These are phyloP conservation scores for Pempheris klunzingeri DNA, from an alignment of 2,797 vertebrate genomes.

Conservation along the genomic window DNA sequence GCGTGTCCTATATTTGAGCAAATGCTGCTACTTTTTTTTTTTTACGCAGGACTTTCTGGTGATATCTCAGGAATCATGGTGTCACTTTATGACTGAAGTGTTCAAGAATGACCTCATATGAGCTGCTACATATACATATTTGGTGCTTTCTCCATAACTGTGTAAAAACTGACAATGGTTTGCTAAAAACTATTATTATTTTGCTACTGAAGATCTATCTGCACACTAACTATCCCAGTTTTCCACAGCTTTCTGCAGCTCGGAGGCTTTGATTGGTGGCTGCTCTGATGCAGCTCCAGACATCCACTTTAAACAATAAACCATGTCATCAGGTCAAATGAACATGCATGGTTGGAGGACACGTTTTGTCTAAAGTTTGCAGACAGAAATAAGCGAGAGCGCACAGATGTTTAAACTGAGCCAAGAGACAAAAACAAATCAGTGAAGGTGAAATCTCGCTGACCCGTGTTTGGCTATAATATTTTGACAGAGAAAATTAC, in stretches of 20 bases:
- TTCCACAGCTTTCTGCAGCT: conserved; percentile 16
- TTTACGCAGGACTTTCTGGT: conserved; percentile 6
- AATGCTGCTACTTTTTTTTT: too few relatives aligned
- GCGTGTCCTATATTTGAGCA: conserved; percentile 16
- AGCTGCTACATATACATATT: conserved; percentile 2
- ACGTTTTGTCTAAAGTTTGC: conserved; percentile 36
- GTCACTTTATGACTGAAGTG: not conserved
- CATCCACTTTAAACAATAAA: conserved; percentile 42
- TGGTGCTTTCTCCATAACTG: not conserved
- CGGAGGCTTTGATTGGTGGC: conserved; percentile 36
- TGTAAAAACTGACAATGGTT: not conserved
- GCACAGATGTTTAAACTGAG: conserved; percentile 42
- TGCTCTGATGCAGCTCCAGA: conserved; percentile 48
- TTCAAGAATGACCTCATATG: not conserved
- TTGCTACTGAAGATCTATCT: not conserved
- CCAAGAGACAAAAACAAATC: conserved; percentile 53
- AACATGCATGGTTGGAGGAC: conserved; percentile 19
- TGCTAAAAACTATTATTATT: not conserved
- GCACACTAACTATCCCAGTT: not conserved
- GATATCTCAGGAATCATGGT: conserved; percentile 1
- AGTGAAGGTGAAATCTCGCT: conserved; percentile 20
- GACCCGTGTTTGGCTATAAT: conserved; percentile 39
- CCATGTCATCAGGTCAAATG: conserved; percentile 38
- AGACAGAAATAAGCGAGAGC: conserved; percentile 43
- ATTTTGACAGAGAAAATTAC: conserved; percentile 57